These are phyloP conservation scores for Pipistrellus pygmaeus DNA, from an alignment of 2,797 vertebrate genomes.

Conservation along the genomic window DNA sequence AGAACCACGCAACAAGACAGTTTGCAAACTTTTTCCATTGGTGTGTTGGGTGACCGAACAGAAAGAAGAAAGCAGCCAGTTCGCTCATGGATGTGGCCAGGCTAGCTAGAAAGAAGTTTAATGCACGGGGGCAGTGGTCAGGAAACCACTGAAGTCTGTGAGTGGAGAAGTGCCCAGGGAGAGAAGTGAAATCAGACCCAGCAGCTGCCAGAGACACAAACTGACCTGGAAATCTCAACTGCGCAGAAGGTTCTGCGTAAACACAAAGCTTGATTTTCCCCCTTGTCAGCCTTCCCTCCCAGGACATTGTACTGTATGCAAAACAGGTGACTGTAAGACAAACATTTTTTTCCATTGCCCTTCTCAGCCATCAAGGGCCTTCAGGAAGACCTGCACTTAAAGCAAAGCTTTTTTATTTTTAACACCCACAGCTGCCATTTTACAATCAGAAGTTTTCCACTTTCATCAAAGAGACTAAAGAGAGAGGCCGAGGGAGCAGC, in stretches of 20 bases:
- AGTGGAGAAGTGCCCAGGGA: background rate
- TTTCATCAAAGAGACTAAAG: constrained; percentile 80
- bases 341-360: constrained; percentile 81
- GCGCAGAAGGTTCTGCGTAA: constrained; percentile 73
- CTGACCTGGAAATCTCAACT: constrained; percentile 74
- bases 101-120: background rate
- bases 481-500: constrained; percentile 29
- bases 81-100: background rate
- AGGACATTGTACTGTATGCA: constrained; percentile 80
- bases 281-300: constrained; percentile 78
- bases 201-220: background rate
- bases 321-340: constrained; percentile 80
- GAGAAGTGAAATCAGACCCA: background rate
- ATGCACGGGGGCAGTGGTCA: background rate
- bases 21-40: background rate
- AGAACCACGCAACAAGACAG: constrained; percentile 28
- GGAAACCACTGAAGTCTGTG: background rate
- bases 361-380: constrained; percentile 68
- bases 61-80: background rate
- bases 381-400: constrained; percentile 78
- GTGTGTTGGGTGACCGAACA: background rate
- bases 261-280: constrained; percentile 80
- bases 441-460: constrained; percentile 83
- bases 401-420: constrained; percentile 80
- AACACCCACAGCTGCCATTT: constrained; percentile 84